Conservation (phyloP, 2,888 invertebrate genomes). For the Phanerotoma sp. region DNA sequence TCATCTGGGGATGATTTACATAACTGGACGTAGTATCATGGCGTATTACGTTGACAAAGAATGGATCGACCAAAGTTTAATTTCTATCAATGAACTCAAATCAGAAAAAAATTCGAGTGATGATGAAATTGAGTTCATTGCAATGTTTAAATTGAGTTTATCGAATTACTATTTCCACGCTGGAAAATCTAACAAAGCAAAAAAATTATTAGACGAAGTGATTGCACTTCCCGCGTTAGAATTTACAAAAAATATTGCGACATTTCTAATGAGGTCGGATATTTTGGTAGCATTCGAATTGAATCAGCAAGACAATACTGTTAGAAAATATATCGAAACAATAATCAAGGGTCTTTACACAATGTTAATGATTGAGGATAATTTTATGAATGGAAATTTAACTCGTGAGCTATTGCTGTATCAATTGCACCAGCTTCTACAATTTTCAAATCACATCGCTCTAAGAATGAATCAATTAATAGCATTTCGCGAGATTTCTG, state of each 20-base stretch:
- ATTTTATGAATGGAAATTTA: slow-evolving; percentile 19
- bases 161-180: slow-evolving; percentile 49
- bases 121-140: slow-evolving; percentile 28
- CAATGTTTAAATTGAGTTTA: slow-evolving; percentile 46
- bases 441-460: slow-evolving; percentile 36
- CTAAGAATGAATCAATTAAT: slow-evolving; percentile 45
- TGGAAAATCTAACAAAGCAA: slow-evolving; percentile 41
- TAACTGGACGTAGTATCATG: slow-evolving; percentile 44
- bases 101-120: slow-evolving; percentile 23
- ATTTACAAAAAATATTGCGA: slow-evolving; percentile 32
- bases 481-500: slow-evolving; percentile 45
- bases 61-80: slow-evolving; percentile 42
- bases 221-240: slow-evolving; percentile 33
- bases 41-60: slow-evolving; percentile 38
- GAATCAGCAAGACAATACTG: slow-evolving; percentile 34
- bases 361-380: slow-evolving; percentile 40
- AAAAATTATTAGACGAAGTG: slow-evolving; percentile 37
- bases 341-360: slow-evolving; percentile 43
- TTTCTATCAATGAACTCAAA: slow-evolving; percentile 29
- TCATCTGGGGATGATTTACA: slow-evolving; percentile 40
- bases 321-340: slow-evolving; percentile 39
- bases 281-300: slow-evolving; percentile 41
- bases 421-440: slow-evolving; percentile 35
- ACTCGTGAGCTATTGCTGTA: slow-evolving; percentile 32
- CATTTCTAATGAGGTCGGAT: slow-evolving; percentile 39